Evolutionary conservation across 2,113 vertebrate genomes (phyloP), one percentile per base, ranked within the genome.

Genomic region (Paramisgurnus dabryanus): DNA sequence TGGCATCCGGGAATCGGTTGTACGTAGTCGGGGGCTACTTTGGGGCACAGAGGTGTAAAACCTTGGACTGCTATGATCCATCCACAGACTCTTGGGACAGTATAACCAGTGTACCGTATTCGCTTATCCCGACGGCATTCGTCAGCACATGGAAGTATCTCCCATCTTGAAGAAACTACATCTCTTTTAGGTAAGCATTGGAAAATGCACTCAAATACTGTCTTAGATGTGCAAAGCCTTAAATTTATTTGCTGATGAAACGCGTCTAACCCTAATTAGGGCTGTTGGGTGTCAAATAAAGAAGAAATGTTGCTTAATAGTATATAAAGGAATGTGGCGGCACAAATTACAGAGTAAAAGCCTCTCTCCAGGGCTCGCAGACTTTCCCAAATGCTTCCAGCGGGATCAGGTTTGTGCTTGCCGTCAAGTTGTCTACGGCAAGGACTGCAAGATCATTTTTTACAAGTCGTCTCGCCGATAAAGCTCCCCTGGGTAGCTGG

Each of bases 141-240:
- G 94, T 95, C 87, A 95, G 94, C 89, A 95, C 94, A 27, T 95
- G 94, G 94, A 95, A 95, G 86, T 95, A 95, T 76, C 94, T 95
- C 82, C 86, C 94, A 2, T 90, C 94, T 0, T 95, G 92, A 88
- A 81, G 13, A 49, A 34, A 78, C 71, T 13, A 47, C 3, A 41
- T 41, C 27, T 49, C 17, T 9, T 65, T 12, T 57, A 45, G 90
- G 92, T 93, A 83, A 93, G 93, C 92, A 74, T 53, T 55, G 17
- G 1, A 34, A 34, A 34, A 34, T 34, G 9, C 3, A 47, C 7
- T 47, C 45, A 47, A 47, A 47, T 83, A 49, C 55, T 69, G n/a
- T 22, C 7, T 61, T 39, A 45, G 3, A 55, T 78, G 39, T 63
- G 39, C 8, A 70, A 71, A 63, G n/a, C 55, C 8, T 58, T 34